Conservation (phyloP, 2,797 vertebrate genomes). For the Acomys russatus region DNA sequence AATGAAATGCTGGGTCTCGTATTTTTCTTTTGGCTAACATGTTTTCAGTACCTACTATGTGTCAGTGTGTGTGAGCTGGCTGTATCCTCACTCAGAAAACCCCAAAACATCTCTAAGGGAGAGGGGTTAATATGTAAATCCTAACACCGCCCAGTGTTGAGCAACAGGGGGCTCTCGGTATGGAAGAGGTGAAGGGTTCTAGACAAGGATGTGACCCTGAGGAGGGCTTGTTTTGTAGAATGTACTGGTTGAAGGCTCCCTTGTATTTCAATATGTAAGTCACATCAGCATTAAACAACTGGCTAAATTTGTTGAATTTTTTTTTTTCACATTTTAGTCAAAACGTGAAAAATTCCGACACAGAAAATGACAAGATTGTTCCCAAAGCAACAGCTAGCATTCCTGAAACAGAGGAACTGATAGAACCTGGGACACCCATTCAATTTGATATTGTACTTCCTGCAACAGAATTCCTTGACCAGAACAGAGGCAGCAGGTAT, state of each 20-base stretch:
- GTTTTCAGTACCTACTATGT: not conserved
- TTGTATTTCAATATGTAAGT: not conserved
- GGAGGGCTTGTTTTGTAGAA: not conserved
- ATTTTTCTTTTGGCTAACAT: not conserved
- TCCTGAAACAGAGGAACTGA: slow-evolving; percentile 92
- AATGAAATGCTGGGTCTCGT: not conserved
- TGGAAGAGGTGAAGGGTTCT: not conserved
- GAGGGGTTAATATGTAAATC: not conserved
- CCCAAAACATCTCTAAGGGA: not conserved
- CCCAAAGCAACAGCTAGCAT: slow-evolving; percentile 85
- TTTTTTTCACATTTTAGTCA: slow-evolving; percentile 84
- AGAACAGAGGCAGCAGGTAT: slow-evolving; percentile 96
- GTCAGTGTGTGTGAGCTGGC: not conserved
- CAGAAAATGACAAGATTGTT: slow-evolving; percentile 80
- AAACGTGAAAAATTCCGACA: slow-evolving; percentile 77
- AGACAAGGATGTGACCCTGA: not conserved
- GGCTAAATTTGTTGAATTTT: not conserved
- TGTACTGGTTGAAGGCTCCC: not conserved
- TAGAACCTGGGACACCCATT: slow-evolving; percentile 97
- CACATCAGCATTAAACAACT: not conserved
- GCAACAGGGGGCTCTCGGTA: not conserved
- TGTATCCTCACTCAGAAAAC: not conserved
- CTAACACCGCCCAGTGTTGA: too few species aligned
- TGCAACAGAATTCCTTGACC: slow-evolving; percentile 96
- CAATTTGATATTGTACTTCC: slow-evolving; percentile 98